Percentiles rank a stretch among this genome's conserved stretches.
These are phyloP conservation scores for Spodoptera littoralis DNA, from an alignment of 2,888 invertebrate species.

Conservation along the genomic window DNA sequence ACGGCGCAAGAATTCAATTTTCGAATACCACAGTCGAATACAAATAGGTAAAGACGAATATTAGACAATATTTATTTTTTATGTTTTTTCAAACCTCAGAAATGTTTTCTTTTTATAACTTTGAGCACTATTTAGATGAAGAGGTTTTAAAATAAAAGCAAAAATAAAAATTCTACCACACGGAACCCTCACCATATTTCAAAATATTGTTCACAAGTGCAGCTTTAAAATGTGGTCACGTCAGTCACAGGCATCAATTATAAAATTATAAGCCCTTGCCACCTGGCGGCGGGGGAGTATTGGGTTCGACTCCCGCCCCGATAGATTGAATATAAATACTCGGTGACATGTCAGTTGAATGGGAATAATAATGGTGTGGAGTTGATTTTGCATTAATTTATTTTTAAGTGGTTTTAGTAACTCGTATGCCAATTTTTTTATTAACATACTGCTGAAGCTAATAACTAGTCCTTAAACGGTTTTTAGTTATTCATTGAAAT, in stretches of 20 bases:
- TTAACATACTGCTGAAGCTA: too few species aligned
- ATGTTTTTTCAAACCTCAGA: too few species aligned
- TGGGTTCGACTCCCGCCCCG: constrained; percentile 74
- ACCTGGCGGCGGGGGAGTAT: constrained; percentile 74
- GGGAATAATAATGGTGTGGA: constrained; percentile 63
- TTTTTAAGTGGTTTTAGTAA: neutral
- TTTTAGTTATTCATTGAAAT: too few species aligned
- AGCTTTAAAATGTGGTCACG: constrained; percentile 57
- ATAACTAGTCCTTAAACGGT: too few species aligned
- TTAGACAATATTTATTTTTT: too few species aligned
- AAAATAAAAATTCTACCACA: neutral
- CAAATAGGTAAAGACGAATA: too few species aligned
- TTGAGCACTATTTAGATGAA: too few species aligned
- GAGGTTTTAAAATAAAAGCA: neutral
- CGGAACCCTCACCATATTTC: constrained; percentile 18
- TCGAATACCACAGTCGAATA: too few species aligned
- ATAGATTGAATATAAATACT: constrained; percentile 80
- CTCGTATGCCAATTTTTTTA: neutral
- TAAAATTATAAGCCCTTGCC: constrained; percentile 70
- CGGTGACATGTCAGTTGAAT: constrained; percentile 68
- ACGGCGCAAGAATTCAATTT: too few species aligned
- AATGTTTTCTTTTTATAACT: too few species aligned
- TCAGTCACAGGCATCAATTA: constrained; percentile 72
- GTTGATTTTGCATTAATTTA: constrained; percentile 3
- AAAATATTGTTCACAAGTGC: constrained; percentile 33